Percentiles rank a stretch among this genome's conserved stretches.
Conservation (phyloP, 2,797 vertebrate genomes). For the Pitangus sulphuratus region DNA sequence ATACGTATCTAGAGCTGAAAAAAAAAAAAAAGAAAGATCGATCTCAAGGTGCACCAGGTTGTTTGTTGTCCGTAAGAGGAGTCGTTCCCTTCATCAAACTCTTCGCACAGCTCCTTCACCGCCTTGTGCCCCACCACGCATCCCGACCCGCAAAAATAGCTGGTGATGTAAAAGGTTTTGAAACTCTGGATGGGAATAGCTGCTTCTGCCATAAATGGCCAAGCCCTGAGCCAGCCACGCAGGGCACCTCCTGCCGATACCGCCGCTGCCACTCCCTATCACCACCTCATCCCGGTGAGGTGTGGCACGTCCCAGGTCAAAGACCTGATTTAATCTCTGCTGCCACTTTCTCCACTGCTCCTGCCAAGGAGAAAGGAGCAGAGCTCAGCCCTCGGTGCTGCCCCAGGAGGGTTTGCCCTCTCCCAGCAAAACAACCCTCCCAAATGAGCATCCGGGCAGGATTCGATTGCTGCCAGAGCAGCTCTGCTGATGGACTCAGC, state of each 20-base stretch:
- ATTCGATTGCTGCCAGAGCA: neutral
- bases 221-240: neutral
- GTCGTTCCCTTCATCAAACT: neutral
- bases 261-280: neutral
- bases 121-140: neutral
- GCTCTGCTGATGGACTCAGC: neutral
- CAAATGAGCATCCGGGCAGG: neutral
- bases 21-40: neutral
- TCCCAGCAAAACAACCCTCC: neutral
- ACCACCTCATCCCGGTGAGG: neutral
- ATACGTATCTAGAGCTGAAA: neutral
- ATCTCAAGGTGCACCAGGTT: neutral
- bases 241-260: neutral
- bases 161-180: neutral
- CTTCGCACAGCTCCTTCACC: neutral
- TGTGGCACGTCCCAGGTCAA: neutral
- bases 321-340: neutral
- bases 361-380: neutral
- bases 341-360: neutral
- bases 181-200: neutral
- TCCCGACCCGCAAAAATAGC: neutral
- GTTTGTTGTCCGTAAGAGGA: rapidly evolving
- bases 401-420: neutral
- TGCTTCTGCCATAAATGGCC: neutral
- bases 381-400: neutral